Conservation (phyloP, 2,797 vertebrate species). For the Propithecus deckenii region DNA sequence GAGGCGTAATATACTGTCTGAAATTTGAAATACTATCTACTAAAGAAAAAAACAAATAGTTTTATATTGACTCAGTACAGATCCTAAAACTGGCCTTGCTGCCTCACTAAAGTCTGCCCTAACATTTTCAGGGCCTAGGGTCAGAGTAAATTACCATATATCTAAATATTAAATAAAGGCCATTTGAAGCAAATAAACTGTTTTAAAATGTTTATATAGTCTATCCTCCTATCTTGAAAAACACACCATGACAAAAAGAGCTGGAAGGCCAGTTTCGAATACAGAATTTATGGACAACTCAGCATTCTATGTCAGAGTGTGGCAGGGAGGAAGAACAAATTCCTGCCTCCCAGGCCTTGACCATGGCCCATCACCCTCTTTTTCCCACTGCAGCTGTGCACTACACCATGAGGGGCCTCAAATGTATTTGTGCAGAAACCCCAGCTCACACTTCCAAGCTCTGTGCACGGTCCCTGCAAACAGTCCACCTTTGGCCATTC, state of each 20-base stretch:
- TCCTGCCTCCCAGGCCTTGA: not conserved
- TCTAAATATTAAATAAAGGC: not conserved
- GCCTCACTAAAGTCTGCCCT: not conserved
- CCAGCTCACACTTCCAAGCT: not conserved
- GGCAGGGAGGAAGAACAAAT: not conserved
- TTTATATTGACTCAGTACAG: not conserved
- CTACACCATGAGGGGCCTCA: not conserved
- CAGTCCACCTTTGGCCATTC: not conserved
- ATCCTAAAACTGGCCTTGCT: not conserved
- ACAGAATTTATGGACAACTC: not conserved
- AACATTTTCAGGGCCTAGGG: not conserved
- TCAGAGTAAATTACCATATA: not conserved
- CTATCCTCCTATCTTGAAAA: not conserved
- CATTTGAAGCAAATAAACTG: not conserved
- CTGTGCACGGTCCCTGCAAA: not conserved
- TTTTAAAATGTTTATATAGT: not conserved
- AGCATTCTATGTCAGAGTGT: not conserved
- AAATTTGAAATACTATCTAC: not conserved
- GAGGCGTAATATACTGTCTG: not conserved
- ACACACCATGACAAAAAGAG: not conserved
- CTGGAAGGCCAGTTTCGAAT: not conserved
- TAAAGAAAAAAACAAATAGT: not conserved
- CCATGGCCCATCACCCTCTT: too few species aligned
- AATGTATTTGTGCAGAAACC: too few species aligned
- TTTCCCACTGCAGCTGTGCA: not conserved